Evolutionary conservation across 2,113 vertebrate species (phyloP).

Genomic region (mouse (Mus musculus)): DNA sequence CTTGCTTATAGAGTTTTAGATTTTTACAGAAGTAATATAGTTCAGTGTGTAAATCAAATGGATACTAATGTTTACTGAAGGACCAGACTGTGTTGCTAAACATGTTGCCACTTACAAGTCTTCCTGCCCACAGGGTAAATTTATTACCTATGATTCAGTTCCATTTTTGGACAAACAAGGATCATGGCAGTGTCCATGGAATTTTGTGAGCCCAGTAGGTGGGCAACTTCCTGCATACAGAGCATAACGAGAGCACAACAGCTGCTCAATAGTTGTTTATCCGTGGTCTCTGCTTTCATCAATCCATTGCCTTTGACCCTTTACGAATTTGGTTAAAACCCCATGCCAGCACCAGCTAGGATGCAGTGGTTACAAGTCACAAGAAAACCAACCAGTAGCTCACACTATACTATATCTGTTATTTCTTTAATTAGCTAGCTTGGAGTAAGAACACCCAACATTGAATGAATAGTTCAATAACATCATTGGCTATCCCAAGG

Average conservation of each 20-base stretch:
- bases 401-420: not conserved
- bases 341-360: not conserved
- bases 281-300: not conserved
- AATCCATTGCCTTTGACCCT: not conserved
- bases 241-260: not conserved
- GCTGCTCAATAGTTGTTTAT: not conserved
- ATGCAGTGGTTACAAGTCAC: not conserved
- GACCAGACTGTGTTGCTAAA: not conserved
- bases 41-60: not conserved
- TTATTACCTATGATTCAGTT: not conserved
- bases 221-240: not conserved
- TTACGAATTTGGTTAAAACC: conserved; percentile 15
- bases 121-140: not conserved
- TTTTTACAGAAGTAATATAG: not conserved
- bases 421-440: not conserved
- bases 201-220: not conserved
- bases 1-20: not conserved
- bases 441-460: not conserved
- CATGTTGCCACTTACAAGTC: not conserved
- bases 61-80: too few relatives aligned
- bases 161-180: not conserved
- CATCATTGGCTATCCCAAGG: not conserved
- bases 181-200: not conserved
- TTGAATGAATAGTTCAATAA: not conserved
- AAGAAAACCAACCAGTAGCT: not conserved